Conservation (phyloP, 2,888 invertebrate genomes). For the Catocala sponsa region DNA sequence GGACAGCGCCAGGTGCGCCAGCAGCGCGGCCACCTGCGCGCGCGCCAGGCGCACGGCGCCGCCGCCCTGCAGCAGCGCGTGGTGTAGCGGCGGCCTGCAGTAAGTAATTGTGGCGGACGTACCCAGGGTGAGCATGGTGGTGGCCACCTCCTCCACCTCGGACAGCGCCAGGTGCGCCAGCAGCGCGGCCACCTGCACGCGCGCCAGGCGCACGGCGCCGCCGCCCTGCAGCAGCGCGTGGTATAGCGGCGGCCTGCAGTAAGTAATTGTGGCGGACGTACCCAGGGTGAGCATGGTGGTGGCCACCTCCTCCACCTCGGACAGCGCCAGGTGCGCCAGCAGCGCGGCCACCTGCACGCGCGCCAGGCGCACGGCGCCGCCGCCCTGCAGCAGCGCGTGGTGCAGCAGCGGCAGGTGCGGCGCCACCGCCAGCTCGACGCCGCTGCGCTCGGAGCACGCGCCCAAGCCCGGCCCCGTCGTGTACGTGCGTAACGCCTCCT, state of each 20-base stretch:
- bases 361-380: constrained; percentile 88
- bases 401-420: constrained; percentile 83
- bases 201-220: constrained; percentile 89
- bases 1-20: constrained; percentile 92
- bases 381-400: constrained; percentile 71
- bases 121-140: constrained; percentile 89
- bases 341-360: constrained; percentile 93
- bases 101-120: constrained; percentile 7
- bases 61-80: constrained; percentile 52
- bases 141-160: constrained; percentile 91
- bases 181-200: constrained; percentile 93
- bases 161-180: constrained; percentile 92
- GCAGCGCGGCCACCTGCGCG: constrained; percentile 92
- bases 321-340: constrained; percentile 92
- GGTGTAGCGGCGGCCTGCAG: no score
- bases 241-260: no score
- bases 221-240: constrained; percentile 52
- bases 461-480: constrained; percentile 29
- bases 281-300: constrained; percentile 89
- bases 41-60: constrained; percentile 90
- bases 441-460: constrained; percentile 39
- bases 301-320: constrained; percentile 91
- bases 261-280: constrained; percentile 28
- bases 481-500: constrained; percentile 20
- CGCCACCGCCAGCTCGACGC: constrained; percentile 76